Base-by-base conservation (phyloP, 92 coral and sea anemone species). In the Palythoa grandis region DNA sequence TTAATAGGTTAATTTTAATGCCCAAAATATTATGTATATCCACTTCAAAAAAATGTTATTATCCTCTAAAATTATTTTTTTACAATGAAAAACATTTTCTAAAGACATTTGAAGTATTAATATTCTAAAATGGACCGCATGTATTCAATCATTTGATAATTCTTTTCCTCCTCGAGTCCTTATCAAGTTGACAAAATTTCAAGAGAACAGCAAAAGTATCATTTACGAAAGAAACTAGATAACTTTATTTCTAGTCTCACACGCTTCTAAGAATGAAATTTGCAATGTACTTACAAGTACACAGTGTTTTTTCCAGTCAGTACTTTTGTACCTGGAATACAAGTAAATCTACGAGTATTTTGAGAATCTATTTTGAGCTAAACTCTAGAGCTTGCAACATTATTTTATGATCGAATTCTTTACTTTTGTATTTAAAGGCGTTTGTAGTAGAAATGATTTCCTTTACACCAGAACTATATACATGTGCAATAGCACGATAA, bases 321-420 rank as follows among this genome's bases (percentile, higher is more conserved):
- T 80, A 39, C 72, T 23, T 61, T 78, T 40, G 83, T 38, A 40
- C 72, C 72, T 40, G 72, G 15, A 52, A 40, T 20, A 74, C 72
- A 38, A 78, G 83, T n/a, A 35, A 80, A 80, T 15, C 84, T 20
- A 77, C 68, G 47, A 76, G 74, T 80, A 80, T 80, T 80, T 80
- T 66, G 54, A 80, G 57, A 66, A 80, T 80, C 74, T 80, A 80
- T 80, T 80, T 80, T 80, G 85, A 80, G 74, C 85, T 58, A 67
- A 80, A 67, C 61, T 14, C 68, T 80, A 80, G 85, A 80, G 70
- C 73, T 22, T 66, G 37, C 73, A 53, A 80, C 85, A 80, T 80
- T 80, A 80, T 80, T 80, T 80, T 80, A 67, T 80, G 85, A 80
- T 80, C 85, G 85, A 66, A 80, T 80, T 65, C 85, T 80, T 80